These are phyloP conservation scores for Polymixis lichenea DNA, from an alignment of 2,888 invertebrate genomes.

Conservation along the genomic window DNA sequence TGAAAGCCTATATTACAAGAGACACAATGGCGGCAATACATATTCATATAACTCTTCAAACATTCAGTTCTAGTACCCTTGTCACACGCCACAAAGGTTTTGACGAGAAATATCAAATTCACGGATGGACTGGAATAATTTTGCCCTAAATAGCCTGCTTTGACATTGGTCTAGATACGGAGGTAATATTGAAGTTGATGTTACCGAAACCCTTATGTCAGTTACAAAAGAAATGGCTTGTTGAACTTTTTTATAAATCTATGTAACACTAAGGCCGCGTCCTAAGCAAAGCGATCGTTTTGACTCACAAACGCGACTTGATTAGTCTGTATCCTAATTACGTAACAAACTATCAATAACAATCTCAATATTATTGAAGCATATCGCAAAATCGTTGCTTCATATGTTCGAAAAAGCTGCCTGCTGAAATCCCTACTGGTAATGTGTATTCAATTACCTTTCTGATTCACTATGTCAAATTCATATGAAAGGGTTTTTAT, in stretches of 20 bases:
- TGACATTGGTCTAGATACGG: slow-evolving; percentile 10
- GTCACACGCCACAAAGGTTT: slow-evolving; percentile 59
- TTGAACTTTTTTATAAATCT: neutral
- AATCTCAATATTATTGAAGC: no score
- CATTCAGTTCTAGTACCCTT: slow-evolving; percentile 57
- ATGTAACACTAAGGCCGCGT: neutral
- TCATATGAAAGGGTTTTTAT: no score
- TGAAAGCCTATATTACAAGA: slow-evolving; percentile 44
- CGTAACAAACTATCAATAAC: no score
- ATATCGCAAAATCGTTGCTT: no score
- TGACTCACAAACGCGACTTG: no score
- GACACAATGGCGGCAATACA: slow-evolving; percentile 54
- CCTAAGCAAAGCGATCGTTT: neutral
- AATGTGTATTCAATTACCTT: no score
- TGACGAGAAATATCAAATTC: slow-evolving; percentile 50
- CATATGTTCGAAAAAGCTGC: no score
- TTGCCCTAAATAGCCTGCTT: slow-evolving; percentile 28
- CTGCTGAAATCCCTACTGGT: no score
- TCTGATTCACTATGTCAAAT: no score
- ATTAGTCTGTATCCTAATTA: no score
- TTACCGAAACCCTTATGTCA: neutral
- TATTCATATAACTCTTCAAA: slow-evolving; percentile 57
- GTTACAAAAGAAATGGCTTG: neutral
- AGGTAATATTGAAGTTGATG: neutral
- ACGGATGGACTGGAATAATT: slow-evolving; percentile 45